Evolutionary conservation across 1,140 invertebrate species (phyloP), one percentile per base, ranked within the genome.

Genomic region (Cryptotermes secundus): DNA sequence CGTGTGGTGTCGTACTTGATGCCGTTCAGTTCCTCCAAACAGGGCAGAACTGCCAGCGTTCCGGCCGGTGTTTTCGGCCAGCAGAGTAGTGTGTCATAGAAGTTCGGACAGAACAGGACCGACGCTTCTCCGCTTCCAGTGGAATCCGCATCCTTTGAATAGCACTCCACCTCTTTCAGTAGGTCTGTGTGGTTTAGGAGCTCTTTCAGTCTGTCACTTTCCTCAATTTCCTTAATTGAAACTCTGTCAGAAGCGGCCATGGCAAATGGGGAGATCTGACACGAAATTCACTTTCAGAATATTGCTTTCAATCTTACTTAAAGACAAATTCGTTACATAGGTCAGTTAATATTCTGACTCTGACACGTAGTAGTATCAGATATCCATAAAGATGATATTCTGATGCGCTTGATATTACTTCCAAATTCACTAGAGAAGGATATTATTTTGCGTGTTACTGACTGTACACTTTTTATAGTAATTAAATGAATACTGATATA

Each of bases 11-110:
- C 95, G 86, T 96, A 96, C 81, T 91, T 91, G 35, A 97, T 93
- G 80, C 94, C 94, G 85, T 95, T 93, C 83, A 97, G 92, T 86
- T 95, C 93, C 22, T 92, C 91, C 84, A 97, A 94, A 87, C 96
- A 97, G 4, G 93, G 92, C 83, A 96, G 90, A 0, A 92, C 87
- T 2, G 93, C 94, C 35, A 92, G 86, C 0, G 91, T 91, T 31
- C 93, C 93, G 65, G 92, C 91, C 0, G 90, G 90, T 3, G 96
- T 95, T 1, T 92, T 90, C 1, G 94, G 95, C 96, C 96, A 97
- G 87, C 96, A 97, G 1, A 95, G 90, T 4, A 96, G 88, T 7
- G 91, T 91, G 89, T 97, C 96, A 90, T 93, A 96, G 79, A 92
- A 92, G 4, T 90, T 89, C 19, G 91, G 91, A 87, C 94, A 94